Evolutionary conservation across 2,888 invertebrate genomes (phyloP), one percentile per base, ranked within the genome.

Genomic region (Ferdinandea cuprea): DNA sequence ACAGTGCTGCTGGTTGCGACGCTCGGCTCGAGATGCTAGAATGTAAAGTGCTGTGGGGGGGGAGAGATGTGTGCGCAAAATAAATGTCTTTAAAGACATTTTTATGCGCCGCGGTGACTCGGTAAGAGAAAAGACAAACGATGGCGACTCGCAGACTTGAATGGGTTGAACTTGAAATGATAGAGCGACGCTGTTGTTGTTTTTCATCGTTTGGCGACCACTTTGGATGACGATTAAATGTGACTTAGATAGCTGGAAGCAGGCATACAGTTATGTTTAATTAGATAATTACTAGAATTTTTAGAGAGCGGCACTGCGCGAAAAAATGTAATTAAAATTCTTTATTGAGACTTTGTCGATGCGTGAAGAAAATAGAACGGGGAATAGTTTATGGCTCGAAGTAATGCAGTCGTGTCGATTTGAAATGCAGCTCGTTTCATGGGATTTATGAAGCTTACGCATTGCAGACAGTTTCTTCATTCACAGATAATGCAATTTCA

Each of bases 201-300:
- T n/a, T n/a, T n/a, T 8, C 19, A 21, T 21, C 44, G 19, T 59
- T 69, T 61, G 76, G 69, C 58, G 42, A 79, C 59, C 56, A 65
- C 58, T 71, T 54, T 30, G 32, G 46, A 68, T 74, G 61, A 74
- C 74, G 61, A 68, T 74, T 79, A 74, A 79, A 74, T 58, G 58
- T 65, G 72, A 40, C 71, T 77, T 63, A 61, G 61, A 72, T 78
- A 78, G 37, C 56, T 58, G 35, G 28, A 32, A 35, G 35, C 50
- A n/a, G n/a, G 28, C 46, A 78, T n/a, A n/a, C 78, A 54, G 78
- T 79, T 79, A 79, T 73, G 54, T 59, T 73, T 79, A 68, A 79
- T 79, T 73, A 73, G 66, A 61, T 61, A 59, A 79, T 73, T 79
- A 73, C 66, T 52, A 37, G 73, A 73, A 73, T 79, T 63, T 48